Evolutionary conservation across 92 coral and sea anemone genomes (phyloP).

Genomic region (Muricea muricata): DNA sequence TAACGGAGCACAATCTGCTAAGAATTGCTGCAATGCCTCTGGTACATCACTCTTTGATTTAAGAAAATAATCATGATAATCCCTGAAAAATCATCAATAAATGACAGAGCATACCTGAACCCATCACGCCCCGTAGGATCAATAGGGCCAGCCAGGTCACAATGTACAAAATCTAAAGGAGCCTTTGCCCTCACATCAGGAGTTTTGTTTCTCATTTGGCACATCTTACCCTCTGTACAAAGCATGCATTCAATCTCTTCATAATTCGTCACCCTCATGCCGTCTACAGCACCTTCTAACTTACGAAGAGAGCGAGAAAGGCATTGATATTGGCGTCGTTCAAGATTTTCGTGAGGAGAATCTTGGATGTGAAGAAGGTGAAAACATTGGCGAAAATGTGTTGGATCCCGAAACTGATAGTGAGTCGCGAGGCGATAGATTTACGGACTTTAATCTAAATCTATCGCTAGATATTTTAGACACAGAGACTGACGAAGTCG

Average conservation of each 20-base stretch:
- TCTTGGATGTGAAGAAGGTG: no score
- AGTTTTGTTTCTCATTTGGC: no score
- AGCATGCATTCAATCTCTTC: no score
- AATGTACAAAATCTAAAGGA: constrained; percentile 29
- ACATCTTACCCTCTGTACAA: no score
- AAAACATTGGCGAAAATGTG: no score
- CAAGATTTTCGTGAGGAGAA: no score
- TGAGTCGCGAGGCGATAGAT: no score
- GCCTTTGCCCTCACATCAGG: constrained; percentile 17
- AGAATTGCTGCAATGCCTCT: background rate
- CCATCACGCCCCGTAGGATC: constrained; percentile 46
- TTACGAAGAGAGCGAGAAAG: no score
- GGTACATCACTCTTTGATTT: no score
- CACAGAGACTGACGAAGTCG: background rate
- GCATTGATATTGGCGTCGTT: no score
- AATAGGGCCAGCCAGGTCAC: no score
- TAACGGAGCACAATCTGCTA: constrained; percentile 26
- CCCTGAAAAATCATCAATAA: constrained; percentile 20
- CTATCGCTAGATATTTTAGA: background rate
- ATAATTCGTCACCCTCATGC: constrained; percentile 13
- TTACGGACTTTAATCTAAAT: constrained; percentile 7
- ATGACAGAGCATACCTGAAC: constrained; percentile 44
- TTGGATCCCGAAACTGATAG: no score
- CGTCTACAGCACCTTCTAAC: constrained; percentile 1
- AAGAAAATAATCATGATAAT: background rate